Conservation (phyloP, 2,797 vertebrate genomes). For the Etheostoma nigrum region DNA sequence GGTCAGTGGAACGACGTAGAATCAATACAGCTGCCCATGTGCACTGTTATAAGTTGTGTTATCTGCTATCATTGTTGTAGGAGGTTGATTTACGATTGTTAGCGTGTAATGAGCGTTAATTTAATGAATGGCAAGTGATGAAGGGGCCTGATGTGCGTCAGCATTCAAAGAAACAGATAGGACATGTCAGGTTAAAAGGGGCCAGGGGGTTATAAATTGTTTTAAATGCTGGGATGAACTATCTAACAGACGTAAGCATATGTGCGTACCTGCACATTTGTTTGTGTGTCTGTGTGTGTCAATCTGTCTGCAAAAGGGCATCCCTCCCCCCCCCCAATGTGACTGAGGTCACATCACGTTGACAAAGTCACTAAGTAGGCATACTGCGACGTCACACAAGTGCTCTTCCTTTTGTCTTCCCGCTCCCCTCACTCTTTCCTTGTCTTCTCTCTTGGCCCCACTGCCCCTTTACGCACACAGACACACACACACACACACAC, state of each 20-base stretch:
- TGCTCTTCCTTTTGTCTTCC: constrained; percentile 82
- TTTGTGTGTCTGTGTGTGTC: constrained; percentile 50
- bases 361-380: constrained; percentile 70
- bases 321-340: constrained; percentile 37
- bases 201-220: constrained; percentile 73
- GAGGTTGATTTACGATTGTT: constrained; percentile 78
- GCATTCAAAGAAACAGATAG: constrained; percentile 69
- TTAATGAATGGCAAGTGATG: constrained; percentile 77
- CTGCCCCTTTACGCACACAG: constrained; percentile 43
- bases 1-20: constrained; percentile 44
- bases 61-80: constrained; percentile 76
- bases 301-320: constrained; percentile 69
- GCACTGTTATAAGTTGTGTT: constrained; percentile 67
- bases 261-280: constrained; percentile 46
- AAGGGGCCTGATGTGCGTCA: constrained; percentile 80
- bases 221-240: constrained; percentile 64
- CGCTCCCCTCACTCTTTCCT: constrained; percentile 61
- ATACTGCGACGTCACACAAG: constrained; percentile 76
- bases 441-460: constrained; percentile 49
- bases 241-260: constrained; percentile 76
- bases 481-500: constrained; percentile 22
- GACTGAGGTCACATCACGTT: constrained; percentile 71
- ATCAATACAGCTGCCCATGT: constrained; percentile 69
- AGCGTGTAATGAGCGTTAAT: constrained; percentile 75
- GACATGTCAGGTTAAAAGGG: constrained; percentile 66